Conservation (phyloP, 2,797 vertebrate genomes). For the Helarctos malayanus region DNA sequence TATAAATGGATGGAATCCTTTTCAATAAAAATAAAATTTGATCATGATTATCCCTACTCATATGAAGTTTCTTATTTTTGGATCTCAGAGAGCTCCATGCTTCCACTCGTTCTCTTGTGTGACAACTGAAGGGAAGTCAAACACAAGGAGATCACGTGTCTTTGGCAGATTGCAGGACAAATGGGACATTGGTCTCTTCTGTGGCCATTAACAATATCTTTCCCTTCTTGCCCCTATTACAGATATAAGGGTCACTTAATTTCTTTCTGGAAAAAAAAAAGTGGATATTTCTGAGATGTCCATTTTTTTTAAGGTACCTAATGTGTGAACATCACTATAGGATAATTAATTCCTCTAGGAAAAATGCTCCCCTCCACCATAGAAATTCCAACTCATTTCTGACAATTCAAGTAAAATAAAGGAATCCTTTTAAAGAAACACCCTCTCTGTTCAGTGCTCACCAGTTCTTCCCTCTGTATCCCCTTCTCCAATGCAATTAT, state of each 20-base stretch:
- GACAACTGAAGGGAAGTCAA: not conserved
- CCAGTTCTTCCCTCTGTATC: not conserved
- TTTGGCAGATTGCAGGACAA: not conserved
- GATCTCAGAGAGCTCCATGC: not conserved
- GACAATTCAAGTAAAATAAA: slow-evolving; percentile 49
- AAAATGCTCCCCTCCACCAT: not conserved
- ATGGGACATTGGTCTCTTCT: not conserved
- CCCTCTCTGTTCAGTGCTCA: not conserved
- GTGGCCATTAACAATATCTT: not conserved
- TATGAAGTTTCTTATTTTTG: slow-evolving; percentile 5
- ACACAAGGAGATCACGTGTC: not conserved
- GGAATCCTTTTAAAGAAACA: not conserved
- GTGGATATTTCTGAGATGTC: not conserved
- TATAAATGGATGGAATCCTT: not conserved
- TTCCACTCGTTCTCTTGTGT: not conserved
- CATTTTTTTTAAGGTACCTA: not conserved
- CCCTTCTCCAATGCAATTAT: not conserved
- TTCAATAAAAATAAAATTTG: not conserved
- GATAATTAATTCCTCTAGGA: not conserved
- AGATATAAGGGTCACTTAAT: not conserved
- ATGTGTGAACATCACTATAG: not conserved
- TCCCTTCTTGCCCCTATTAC: not conserved
- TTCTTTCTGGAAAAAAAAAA: not conserved
- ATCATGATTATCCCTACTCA: not conserved
- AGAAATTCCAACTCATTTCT: not conserved